Percentiles rank a stretch among this genome's conserved stretches.
Evolutionary conservation across 2,113 vertebrate species (phyloP).

Genomic region (Oceanites oceanicus): DNA sequence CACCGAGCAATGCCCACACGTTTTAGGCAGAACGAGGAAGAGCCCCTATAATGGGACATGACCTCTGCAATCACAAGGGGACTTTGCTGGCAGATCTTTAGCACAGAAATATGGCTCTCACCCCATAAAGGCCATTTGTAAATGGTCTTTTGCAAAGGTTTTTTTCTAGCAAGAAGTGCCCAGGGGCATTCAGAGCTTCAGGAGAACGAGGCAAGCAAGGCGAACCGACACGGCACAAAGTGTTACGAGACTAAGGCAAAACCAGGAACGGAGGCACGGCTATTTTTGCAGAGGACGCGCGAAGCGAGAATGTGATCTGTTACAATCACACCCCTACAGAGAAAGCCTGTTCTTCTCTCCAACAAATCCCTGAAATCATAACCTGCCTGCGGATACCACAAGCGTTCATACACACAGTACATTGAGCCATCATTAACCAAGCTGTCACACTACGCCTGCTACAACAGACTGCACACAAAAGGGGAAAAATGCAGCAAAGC

Average conservation of each 20-base stretch:
- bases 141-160: background rate
- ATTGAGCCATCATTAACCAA: no score
- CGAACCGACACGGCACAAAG: background rate
- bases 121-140: background rate
- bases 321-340: background rate
- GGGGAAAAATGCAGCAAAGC: background rate
- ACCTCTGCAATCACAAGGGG: background rate
- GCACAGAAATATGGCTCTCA: background rate
- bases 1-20: background rate
- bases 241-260: background rate
- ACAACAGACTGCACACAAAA: background rate
- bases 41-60: accelerated
- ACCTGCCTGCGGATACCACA: background rate
- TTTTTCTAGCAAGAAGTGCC: background rate
- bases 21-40: background rate
- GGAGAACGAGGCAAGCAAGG: background rate
- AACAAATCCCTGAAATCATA: background rate
- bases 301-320: background rate
- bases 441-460: background rate
- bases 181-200: background rate
- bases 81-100: background rate
- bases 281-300: background rate
- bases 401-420: no score
- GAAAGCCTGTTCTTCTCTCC: background rate
- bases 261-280: background rate